Evolutionary conservation across 2,113 vertebrate species (phyloP), one percentile per base, ranked within the genome.

Genomic region (Callithrix jacchus): DNA sequence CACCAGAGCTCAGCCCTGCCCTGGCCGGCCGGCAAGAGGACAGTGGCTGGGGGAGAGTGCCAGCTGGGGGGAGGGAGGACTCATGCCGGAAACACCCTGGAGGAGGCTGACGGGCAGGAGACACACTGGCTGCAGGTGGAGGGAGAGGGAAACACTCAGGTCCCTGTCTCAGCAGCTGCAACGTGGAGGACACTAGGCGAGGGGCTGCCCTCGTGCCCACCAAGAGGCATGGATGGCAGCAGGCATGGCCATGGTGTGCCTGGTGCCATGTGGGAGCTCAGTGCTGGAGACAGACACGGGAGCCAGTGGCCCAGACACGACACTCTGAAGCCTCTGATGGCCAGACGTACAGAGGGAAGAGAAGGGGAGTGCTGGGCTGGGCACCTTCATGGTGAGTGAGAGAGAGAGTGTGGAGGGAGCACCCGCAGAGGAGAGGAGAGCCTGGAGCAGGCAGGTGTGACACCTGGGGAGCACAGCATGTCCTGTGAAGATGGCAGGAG

Each of bases 61-160:
- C 7, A 4, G 83, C 47, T 12, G 71, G 8, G 0, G 18, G 25
- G 20, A 45, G 76, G 23, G 37, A 14, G 56, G n/a, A 10, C 9
- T 10, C 20, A 20, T 5, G 27, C 2, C 2, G 8, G 0, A 2
- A 13, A 9, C 13, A 2, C 8, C 47, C 17, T 2, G 37, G 52
- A 42, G 93, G 30, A 45, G 37, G 45, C 68, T 4, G 10, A 2
- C 20, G 0, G 37, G 12, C 1, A n/a, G 21, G 37, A 16, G n/a
- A 8, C 3, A 6, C 0, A 2, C 1, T 6, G 40, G 35, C 25
- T 2, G 11, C 16, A 2, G 61, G 32, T 2, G 2, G 32, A 0
- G 54, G 14, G 64, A 20, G 54, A 64, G 25, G 11, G n/a, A 9
- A 10, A 2, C 11, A 35, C 27, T 37, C 74, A 21, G 85, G 82